phyloP scores from a whole-genome alignment of 2,113 vertebrate species.

The Anoura caudifer region DNA sequence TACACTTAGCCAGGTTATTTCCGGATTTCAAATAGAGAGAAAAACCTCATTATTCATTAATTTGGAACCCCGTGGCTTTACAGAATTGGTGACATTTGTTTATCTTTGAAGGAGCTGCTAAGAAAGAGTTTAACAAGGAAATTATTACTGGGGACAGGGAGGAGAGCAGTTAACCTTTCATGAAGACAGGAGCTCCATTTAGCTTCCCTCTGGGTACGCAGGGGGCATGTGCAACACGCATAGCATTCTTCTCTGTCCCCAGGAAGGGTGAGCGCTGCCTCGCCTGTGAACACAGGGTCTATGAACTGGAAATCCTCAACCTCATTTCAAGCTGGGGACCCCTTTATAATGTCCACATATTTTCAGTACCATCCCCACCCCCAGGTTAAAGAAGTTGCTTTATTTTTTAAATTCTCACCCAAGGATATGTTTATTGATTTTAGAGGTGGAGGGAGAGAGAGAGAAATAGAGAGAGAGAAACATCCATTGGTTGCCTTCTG shows the following conservation, averaged over 20 bases:
- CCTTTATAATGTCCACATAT: conserved; percentile 26
- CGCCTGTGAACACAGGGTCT: background rate
- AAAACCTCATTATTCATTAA: conserved; percentile 50
- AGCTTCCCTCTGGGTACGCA: background rate
- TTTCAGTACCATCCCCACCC: background rate
- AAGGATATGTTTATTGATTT: too few species aligned
- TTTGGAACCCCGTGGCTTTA: conserved; percentile 38
- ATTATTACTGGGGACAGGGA: background rate
- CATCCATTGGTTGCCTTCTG: too few species aligned
- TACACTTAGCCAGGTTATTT: background rate
- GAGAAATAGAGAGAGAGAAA: too few species aligned
- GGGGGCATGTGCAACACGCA: background rate
- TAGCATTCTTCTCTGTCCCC: background rate
- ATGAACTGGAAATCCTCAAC: background rate
- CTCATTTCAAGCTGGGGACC: background rate
- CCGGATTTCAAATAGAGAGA: background rate
- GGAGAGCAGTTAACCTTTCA: background rate
- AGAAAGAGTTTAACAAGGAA: conserved; percentile 32
- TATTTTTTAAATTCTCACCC: too few species aligned
- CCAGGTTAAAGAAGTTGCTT: background rate
- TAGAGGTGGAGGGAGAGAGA: too few species aligned
- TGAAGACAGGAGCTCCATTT: background rate
- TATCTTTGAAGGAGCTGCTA: conserved; percentile 14
- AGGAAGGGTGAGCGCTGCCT: background rate
- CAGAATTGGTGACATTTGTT: conserved; percentile 51